Evolutionary conservation across 2,888 invertebrate species (phyloP).

Genomic region (Nemapogon koenigi): DNA sequence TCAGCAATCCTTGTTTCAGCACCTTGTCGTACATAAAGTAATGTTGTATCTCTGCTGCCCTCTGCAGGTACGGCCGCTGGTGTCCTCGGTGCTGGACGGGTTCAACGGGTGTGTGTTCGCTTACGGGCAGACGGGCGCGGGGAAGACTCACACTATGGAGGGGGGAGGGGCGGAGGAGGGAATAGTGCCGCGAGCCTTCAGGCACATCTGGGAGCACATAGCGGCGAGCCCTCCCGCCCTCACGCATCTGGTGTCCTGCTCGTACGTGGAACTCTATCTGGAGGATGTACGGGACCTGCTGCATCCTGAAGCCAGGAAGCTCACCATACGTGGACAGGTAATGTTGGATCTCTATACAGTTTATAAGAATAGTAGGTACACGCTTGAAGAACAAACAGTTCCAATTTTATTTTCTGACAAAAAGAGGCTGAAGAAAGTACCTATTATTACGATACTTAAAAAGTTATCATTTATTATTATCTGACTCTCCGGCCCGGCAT

Average conservation of each 20-base stretch:
- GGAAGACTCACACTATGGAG: slow-evolving; percentile 81
- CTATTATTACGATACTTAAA: too few relatives aligned
- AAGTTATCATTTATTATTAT: too few relatives aligned
- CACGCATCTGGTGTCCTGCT: slow-evolving; percentile 94
- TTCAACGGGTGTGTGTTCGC: slow-evolving; percentile 99
- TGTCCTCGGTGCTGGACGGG: slow-evolving; percentile 94
- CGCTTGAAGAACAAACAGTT: too few relatives aligned
- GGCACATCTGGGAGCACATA: slow-evolving; percentile 97
- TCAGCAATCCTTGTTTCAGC: too few relatives aligned
- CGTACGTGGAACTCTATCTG: slow-evolving; percentile 97
- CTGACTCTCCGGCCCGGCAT: too few relatives aligned
- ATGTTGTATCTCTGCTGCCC: too few relatives aligned
- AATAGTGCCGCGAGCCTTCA: slow-evolving; percentile 94
- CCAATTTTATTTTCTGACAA: too few relatives aligned
- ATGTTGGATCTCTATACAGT: too few relatives aligned
- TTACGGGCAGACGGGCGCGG: slow-evolving; percentile 99
- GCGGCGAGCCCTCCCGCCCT: slow-evolving; percentile 85
- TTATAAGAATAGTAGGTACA: too few relatives aligned
- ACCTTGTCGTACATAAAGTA: too few relatives aligned
- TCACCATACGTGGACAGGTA: slow-evolving; percentile 64
- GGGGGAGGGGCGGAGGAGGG: slow-evolving; percentile 72
- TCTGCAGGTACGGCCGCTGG: slow-evolving; percentile 78
- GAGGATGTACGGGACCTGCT: slow-evolving; percentile 81
- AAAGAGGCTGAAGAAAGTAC: too few relatives aligned
- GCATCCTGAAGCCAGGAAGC: slow-evolving; percentile 79